A percentile compares a stretch with the other conserved stretches of the same genome.
Evolutionary conservation across 2,113 vertebrate genomes (phyloP).

Genomic region (Notechis scutatus): DNA sequence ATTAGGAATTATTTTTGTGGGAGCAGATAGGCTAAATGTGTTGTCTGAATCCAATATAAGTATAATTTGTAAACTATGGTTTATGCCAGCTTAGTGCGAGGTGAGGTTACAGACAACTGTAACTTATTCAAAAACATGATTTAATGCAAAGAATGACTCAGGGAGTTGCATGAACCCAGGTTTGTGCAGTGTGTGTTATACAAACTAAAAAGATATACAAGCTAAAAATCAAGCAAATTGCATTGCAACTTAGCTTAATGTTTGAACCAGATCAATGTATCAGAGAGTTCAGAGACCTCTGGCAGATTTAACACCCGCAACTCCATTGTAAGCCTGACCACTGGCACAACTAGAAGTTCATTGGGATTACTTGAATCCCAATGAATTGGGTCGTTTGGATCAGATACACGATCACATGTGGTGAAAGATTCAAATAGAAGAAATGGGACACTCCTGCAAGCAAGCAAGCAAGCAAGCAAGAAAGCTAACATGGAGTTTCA

Average conservation of each 20-base stretch:
- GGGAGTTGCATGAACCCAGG: background rate
- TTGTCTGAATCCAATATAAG: background rate
- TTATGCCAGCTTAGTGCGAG: background rate
- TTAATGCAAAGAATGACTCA: background rate
- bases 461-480: too few relatives aligned
- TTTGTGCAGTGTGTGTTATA: background rate
- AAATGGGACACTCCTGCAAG: background rate
- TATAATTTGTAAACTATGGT: background rate
- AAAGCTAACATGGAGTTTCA: too few relatives aligned
- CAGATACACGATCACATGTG: too few relatives aligned
- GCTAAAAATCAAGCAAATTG: background rate
- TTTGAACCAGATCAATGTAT: background rate
- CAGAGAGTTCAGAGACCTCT: background rate
- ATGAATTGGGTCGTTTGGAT: too few relatives aligned
- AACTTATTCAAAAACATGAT: background rate
- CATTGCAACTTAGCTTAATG: background rate
- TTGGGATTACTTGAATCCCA: background rate
- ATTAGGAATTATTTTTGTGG: background rate
- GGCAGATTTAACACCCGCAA: background rate
- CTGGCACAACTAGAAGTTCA: background rate
- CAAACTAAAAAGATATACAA: background rate
- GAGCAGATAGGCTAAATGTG: background rate
- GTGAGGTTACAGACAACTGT: background rate
- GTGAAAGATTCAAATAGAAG: background rate
- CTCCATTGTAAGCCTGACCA: background rate